These are phyloP conservation scores for Delphinus delphis DNA, from an alignment of 2,113 vertebrate species.

Conservation along the genomic window DNA sequence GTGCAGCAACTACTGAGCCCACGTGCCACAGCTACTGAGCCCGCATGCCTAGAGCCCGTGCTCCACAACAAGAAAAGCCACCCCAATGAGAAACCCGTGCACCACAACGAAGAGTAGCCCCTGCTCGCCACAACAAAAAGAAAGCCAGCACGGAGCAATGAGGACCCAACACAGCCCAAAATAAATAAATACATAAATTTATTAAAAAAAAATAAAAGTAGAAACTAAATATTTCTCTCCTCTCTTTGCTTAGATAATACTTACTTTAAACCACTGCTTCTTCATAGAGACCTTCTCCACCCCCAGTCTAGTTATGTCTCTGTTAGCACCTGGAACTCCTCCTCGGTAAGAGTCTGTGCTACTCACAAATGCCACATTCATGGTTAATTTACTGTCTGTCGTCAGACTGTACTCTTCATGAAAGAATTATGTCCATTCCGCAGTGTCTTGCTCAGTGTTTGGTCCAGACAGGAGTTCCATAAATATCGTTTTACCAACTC, in stretches of 20 bases:
- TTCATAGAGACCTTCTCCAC: background rate
- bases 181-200: no score
- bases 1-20: no score
- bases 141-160: no score
- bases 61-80: no score
- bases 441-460: background rate
- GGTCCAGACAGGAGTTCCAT: background rate
- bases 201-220: background rate
- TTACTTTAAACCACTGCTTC: background rate
- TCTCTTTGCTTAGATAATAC: background rate
- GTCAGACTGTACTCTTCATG: background rate
- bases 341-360: background rate
- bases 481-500: background rate
- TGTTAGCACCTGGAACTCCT: background rate
- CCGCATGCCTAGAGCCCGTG: no score
- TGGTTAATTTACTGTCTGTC: background rate
- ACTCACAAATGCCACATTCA: background rate
- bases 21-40: no score
- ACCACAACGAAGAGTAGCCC: no score
- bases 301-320: background rate
- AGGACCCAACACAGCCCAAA: no score
- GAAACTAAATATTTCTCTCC: background rate
- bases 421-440: background rate
- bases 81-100: no score
- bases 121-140: no score